Conservation (phyloP, 2,888 invertebrate species). For the Celastrina argiolus region DNA sequence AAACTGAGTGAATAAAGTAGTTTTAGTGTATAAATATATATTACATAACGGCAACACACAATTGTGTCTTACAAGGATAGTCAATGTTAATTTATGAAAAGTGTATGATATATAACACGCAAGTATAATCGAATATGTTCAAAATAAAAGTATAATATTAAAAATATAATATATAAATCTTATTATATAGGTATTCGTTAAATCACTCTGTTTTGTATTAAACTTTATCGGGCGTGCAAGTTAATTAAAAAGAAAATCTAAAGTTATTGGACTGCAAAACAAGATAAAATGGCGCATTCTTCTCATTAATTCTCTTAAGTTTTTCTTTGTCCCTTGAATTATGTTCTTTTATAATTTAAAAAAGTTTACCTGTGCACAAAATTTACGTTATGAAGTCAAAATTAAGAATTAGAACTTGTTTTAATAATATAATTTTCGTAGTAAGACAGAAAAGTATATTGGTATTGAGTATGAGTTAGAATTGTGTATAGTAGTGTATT, state of each 20-base stretch:
- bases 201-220: not conserved
- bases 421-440: not conserved
- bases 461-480: not conserved
- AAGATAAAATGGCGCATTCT: slow-evolving; percentile 10
- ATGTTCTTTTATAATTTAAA: not conserved
- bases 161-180: not conserved
- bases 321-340: slow-evolving; percentile 1
- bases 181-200: not conserved
- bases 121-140: not conserved
- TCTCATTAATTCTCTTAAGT: slow-evolving; percentile 15
- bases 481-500: not conserved
- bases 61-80: slow-evolving; percentile 17
- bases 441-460: not conserved
- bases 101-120: not conserved
- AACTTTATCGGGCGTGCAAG: not conserved
- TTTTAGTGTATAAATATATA: not conserved
- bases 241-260: slow-evolving; percentile 15
- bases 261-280: slow-evolving; percentile 17
- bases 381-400: not conserved
- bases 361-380: slow-evolving; percentile 5
- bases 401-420: not conserved
- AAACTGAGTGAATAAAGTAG: slow-evolving; percentile 4
- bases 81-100: not conserved
- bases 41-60: slow-evolving; percentile 15
- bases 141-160: not conserved